Base-by-base conservation (phyloP, 2,888 invertebrate species). In the Mystacides longicornis region DNA sequence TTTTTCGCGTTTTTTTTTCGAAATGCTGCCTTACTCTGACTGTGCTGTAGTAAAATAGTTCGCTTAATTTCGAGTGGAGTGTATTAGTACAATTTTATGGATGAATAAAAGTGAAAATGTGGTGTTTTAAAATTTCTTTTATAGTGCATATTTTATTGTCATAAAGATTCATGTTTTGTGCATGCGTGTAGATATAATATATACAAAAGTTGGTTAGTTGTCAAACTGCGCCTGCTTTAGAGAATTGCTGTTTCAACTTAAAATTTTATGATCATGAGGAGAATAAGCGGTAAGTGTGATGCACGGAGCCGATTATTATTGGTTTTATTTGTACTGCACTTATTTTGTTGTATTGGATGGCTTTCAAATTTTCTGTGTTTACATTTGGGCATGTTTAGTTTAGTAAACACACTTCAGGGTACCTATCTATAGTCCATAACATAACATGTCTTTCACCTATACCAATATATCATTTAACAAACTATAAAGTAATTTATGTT, bases 151-250 rank as follows among this genome's bases (percentile, higher is more conserved):
- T 23, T 54, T 54, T 54, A 49, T 54, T 54, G 54, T 54, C 54
- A 54, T 54, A 27, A 20, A 23, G 31, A 31, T 37, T 46, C 27
- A 49, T 49, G 54, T 54, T 49, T 54, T 49, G 54, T 54, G 54
- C 19, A 23, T 48, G 56, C 21, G 37, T 23, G 37, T 37, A 37
- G n/a, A n/a, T n/a, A n/a, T n/a, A n/a, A n/a, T 42, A 50, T 55
- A 51, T 56, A 52, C 52, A 51, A 48, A 45, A 47, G 27, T 27
- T 49, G 27, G 31, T 52, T 49, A 49, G 45, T 56, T 56, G 56
- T 56, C 52, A 53, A 56, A 56, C 53, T 53, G 56, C 16, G 48
- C 22, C 53, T 53, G 56, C 22, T 22, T 23, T 22, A n/a, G 48
- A n/a, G 11, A 23, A 23, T 23, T 23, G 48, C 48, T 48, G 48